Evolutionary conservation across 2,888 invertebrate genomes (phyloP).

Genomic region (Platycheirus rosarum): DNA sequence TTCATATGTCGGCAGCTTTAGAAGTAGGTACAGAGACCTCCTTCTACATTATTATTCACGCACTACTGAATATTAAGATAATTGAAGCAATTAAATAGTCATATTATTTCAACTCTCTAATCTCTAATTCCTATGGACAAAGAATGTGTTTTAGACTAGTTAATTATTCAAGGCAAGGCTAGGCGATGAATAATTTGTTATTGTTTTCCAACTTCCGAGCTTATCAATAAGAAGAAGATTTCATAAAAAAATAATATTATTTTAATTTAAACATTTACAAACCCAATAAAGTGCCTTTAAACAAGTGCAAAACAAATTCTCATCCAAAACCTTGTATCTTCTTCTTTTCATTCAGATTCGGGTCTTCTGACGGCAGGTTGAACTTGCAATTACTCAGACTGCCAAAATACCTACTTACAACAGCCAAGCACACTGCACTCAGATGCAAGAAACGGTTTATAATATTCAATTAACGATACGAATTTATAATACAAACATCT

Average conservation of each 20-base stretch:
- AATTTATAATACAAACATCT: conserved; percentile 55
- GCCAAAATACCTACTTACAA: neutral
- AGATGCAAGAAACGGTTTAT: conserved; percentile 13
- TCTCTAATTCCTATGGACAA: neutral
- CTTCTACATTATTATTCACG: conserved; percentile 13
- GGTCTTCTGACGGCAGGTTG: neutral
- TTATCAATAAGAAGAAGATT: conserved; percentile 4
- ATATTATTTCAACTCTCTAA: neutral
- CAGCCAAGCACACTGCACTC: neutral
- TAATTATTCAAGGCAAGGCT: neutral
- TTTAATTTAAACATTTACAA: neutral
- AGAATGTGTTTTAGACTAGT: neutral
- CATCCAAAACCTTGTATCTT: neutral
- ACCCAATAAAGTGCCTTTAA: conserved; percentile 8
- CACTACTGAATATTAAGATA: conserved; percentile 10
- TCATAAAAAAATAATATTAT: neutral
- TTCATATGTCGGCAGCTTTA: conserved; percentile 18
- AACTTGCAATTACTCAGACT: conserved; percentile 1
- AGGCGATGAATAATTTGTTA: conserved; percentile 1
- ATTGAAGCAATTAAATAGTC: conserved; percentile 27
- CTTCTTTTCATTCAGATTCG: neutral
- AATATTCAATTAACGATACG: conserved; percentile 57
- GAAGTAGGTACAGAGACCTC: conserved; percentile 7
- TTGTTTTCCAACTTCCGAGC: neutral
- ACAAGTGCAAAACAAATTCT: neutral